A percentile compares a stretch with the other conserved stretches of the same genome.
These are phyloP conservation scores for Anthopleura xanthogrammica DNA, from an alignment of 92 coral and sea anemone genomes.

Conservation along the genomic window DNA sequence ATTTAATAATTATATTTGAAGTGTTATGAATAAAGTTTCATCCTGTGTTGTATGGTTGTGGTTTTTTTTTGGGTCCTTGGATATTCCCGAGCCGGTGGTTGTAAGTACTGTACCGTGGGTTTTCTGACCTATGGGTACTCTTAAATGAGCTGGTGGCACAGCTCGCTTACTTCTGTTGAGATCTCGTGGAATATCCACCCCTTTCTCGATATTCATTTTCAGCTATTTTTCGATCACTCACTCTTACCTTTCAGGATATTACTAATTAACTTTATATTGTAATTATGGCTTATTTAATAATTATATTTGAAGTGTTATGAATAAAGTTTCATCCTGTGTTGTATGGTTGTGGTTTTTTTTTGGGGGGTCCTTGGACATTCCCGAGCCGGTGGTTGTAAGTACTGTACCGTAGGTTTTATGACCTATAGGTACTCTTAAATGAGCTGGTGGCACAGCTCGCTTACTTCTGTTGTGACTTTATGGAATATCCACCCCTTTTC, in stretches of 20 bases:
- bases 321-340: too few relatives aligned
- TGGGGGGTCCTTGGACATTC: too few relatives aligned
- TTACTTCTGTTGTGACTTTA: neutral
- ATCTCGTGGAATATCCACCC: conserved; percentile 1
- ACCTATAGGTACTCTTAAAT: neutral
- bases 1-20: too few relatives aligned
- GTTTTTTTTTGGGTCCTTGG: neutral
- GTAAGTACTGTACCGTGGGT: neutral
- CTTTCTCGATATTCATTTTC: neutral
- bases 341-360: too few relatives aligned
- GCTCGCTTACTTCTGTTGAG: neutral
- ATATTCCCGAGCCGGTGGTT: neutral
- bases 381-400: neutral
- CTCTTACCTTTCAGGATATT: too few relatives aligned
- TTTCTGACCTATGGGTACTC: neutral
- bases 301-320: too few relatives aligned
- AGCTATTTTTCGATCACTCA: neutral
- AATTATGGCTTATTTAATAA: too few relatives aligned
- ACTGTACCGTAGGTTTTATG: neutral
- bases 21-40: too few relatives aligned
- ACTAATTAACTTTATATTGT: too few relatives aligned
- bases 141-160: neutral
- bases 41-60: neutral
- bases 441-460: neutral
- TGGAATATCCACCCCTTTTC: neutral